Base-by-base conservation (phyloP, 2,888 invertebrate genomes). In the Eupithecia centaureata region DNA sequence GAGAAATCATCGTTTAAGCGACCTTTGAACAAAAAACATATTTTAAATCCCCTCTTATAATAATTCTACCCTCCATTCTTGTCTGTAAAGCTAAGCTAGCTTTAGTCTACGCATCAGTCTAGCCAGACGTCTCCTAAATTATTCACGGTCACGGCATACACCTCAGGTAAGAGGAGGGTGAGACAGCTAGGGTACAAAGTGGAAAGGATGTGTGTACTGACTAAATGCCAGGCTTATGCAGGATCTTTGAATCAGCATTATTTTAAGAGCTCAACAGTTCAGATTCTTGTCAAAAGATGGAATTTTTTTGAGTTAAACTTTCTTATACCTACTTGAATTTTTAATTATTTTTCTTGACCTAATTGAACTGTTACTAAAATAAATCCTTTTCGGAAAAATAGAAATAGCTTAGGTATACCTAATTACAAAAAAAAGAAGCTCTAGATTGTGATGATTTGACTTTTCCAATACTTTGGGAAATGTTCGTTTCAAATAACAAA, bases 71-170 rank as follows among this genome's bases (percentile, higher is more conserved):
- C 8, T 42, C n/a, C 22, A 47, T 47, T 10, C 47, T 10, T 10
- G 47, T 3, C 42, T 4, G 47, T 47, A 47, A 22, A 18, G 47
- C 47, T 47, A 22, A 47, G 42, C 18, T 42, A 12, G 47, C 47
- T 22, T 47, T 47, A 47, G 22, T 47, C 47, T n/a, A 12, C 47
- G 3, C 47, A 47, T 47, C 47, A 18, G 47, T 47, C 47, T 47
- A 47, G 47, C 47, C 47, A 22, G 47, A 18, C 47, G 22, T 18
- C 10, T 47, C 18, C 47, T 47, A 47, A 47, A 47, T 47, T 47
- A 47, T 47, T 47, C 47, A 47, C 47, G 47, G 47, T 47, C 47
- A 47, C 47, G 47, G 47, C 47, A 10, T 10, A 22, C 22, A 47
- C 47, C 47, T 47, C 22, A 18, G 10, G 22, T 10, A 1, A 47